Evolutionary conservation across 2,888 invertebrate genomes (phyloP).

Genomic region (Monopis laevigella): DNA sequence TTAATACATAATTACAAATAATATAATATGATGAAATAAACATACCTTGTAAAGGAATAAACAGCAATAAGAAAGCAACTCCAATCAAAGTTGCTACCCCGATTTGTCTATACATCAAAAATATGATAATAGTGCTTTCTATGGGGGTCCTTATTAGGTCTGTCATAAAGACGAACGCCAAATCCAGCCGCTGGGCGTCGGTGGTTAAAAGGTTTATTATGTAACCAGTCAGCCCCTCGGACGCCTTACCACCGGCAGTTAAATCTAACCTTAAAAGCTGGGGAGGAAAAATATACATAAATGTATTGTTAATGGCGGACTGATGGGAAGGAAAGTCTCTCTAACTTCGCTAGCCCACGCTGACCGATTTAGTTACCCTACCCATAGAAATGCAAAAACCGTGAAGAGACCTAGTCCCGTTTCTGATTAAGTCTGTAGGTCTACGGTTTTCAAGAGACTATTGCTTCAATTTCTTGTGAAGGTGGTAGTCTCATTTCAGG

Average conservation of each 20-base stretch:
- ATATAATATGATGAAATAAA: too few species aligned
- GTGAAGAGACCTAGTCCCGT: neutral
- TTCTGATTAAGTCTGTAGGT: too few species aligned
- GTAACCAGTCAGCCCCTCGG: constrained; percentile 73
- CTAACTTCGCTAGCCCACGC: too few species aligned
- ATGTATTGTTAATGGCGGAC: too few species aligned
- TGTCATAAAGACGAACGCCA: constrained; percentile 81
- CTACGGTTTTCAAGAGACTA: too few species aligned
- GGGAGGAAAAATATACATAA: constrained; percentile 22
- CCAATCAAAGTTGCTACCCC: constrained; percentile 68
- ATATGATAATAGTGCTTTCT: constrained; percentile 79
- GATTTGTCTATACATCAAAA: constrained; percentile 73
- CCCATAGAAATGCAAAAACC: neutral
- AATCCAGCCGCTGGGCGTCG: constrained; percentile 88
- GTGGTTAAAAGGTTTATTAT: constrained; percentile 84
- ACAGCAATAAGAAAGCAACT: constrained; percentile 65
- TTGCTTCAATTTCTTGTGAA: too few species aligned
- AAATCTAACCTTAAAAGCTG: constrained; percentile 78
- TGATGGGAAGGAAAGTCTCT: too few species aligned
- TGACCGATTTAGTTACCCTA: too few species aligned
- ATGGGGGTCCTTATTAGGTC: constrained; percentile 86
- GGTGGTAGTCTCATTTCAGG: too few species aligned
- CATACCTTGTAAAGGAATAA: constrained; percentile 71
- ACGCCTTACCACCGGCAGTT: constrained; percentile 63
- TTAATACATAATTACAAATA: too few species aligned